Evolutionary conservation across 2,888 invertebrate species (phyloP).

Genomic region (Fissipunctia ypsillon): DNA sequence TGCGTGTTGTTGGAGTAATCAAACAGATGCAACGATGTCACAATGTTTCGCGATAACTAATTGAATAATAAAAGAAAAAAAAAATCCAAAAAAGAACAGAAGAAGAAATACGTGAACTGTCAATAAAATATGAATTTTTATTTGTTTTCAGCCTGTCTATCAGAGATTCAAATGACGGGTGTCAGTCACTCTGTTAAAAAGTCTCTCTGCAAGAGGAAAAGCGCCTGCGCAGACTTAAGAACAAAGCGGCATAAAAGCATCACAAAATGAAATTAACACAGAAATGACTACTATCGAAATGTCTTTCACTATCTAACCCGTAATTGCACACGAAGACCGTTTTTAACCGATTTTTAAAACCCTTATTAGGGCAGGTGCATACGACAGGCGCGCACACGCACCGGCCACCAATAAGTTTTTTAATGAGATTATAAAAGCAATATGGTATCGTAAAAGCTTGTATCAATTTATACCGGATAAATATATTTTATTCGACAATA

Average conservation of each 20-base stretch:
- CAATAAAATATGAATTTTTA: neutral
- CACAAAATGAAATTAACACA: constrained; percentile 6
- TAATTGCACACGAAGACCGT: constrained; percentile 71
- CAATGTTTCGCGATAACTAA: neutral
- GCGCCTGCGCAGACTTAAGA: neutral
- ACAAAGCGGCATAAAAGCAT: neutral
- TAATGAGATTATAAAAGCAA: constrained; percentile 87
- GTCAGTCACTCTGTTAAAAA: too few relatives aligned
- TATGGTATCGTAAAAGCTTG: constrained; percentile 76
- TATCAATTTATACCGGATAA: constrained; percentile 67
- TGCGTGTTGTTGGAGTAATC: neutral
- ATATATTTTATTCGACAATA: constrained; percentile 60
- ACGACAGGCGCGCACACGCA: constrained; percentile 73
- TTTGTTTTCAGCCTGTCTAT: neutral
- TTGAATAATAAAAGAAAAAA: too few relatives aligned
- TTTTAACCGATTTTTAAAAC: constrained; percentile 74
- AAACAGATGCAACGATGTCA: neutral
- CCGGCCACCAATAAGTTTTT: constrained; percentile 68
- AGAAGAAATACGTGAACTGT: too few relatives aligned
- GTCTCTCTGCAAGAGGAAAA: neutral
- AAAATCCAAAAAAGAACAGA: neutral
- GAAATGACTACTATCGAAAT: constrained; percentile 46
- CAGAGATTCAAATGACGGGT: neutral
- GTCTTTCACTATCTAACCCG: constrained; percentile 51
- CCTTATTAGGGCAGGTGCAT: constrained; percentile 74